phyloP scores from a whole-genome alignment of 2,797 vertebrate species.

The Bradypodion ventrale region DNA sequence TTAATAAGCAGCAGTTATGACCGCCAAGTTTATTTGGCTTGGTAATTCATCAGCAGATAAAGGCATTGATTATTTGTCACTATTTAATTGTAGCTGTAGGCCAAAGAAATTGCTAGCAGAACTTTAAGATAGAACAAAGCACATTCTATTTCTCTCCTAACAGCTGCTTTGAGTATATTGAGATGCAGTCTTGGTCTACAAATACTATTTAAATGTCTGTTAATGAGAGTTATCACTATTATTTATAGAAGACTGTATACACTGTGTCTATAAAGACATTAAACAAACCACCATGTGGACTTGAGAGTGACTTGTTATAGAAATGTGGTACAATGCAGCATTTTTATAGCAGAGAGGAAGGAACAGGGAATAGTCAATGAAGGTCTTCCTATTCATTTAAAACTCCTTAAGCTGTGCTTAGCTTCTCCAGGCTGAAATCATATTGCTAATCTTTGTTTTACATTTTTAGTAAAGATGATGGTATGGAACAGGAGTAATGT shows the following conservation, averaged over 20 bases:
- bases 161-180: constrained; percentile 1
- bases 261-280: constrained; percentile 23
- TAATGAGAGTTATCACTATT: constrained; percentile 17
- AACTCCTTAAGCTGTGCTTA: not conserved
- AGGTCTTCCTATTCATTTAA: not conserved
- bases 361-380: not conserved
- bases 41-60: constrained; percentile 5
- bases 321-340: not conserved
- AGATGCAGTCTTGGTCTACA: constrained; percentile 16
- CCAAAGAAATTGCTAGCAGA: constrained; percentile 21
- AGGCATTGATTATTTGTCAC: not conserved
- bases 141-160: constrained; percentile 18
- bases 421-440: not conserved
- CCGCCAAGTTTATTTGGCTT: constrained; percentile 19
- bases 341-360: not conserved
- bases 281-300: not conserved
- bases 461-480: not conserved
- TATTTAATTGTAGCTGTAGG: constrained; percentile 29
- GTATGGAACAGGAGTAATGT: not conserved
- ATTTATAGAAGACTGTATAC: constrained; percentile 1
- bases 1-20: not conserved
- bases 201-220: constrained; percentile 23
- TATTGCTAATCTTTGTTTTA: not conserved
- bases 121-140: not conserved
- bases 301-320: not conserved